These are phyloP conservation scores for Tanypteryx hageni DNA, from an alignment of 2,888 invertebrate species.

Conservation along the genomic window DNA sequence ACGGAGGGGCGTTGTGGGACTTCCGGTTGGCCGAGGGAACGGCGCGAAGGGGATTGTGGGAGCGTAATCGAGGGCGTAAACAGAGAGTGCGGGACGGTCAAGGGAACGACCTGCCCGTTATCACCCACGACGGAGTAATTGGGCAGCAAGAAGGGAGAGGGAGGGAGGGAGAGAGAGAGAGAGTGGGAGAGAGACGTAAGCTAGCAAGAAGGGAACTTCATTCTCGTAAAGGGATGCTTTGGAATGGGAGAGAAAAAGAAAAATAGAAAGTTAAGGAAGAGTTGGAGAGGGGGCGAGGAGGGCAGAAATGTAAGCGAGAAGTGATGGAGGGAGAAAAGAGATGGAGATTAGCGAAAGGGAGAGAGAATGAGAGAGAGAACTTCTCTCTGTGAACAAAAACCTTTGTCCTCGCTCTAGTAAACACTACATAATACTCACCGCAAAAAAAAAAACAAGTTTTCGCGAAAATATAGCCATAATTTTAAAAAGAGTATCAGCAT, in stretches of 20 bases:
- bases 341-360: background rate
- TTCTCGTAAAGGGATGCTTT: background rate
- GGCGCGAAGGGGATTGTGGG: conserved; percentile 52
- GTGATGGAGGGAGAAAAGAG: conserved; percentile 4
- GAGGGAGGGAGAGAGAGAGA: conserved; percentile 3
- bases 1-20: conserved; percentile 33
- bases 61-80: conserved; percentile 58
- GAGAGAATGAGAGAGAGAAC: background rate
- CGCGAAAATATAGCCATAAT: no score
- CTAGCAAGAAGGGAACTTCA: background rate
- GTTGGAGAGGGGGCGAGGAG: conserved; percentile 14
- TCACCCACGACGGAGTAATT: conserved; percentile 54
- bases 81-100: conserved; percentile 53
- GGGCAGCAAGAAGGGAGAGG: conserved; percentile 10
- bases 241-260: conserved; percentile 63
- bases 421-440: no score
- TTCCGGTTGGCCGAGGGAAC: conserved; percentile 36
- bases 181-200: background rate
- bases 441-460: no score
- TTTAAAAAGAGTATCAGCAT: no score
- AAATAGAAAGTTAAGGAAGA: conserved; percentile 17
- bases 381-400: no score
- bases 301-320: conserved; percentile 18
- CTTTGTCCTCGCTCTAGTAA: no score
- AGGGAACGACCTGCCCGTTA: conserved; percentile 60